phyloP scores from a whole-genome alignment of 2,113 vertebrate species.

The Dermatemys mawii region DNA sequence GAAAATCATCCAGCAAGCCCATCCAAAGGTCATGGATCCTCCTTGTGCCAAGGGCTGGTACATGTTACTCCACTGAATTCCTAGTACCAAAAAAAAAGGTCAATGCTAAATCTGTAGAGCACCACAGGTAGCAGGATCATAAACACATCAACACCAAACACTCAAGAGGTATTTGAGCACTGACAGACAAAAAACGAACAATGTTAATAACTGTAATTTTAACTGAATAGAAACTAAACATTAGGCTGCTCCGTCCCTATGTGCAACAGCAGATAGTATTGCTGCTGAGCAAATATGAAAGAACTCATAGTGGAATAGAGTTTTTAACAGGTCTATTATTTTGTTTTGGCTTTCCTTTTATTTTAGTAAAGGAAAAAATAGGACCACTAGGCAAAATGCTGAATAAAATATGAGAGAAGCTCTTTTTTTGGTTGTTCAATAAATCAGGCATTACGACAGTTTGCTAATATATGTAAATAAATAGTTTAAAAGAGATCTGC shows the following conservation, averaged over 20 bases:
- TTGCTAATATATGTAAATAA: neutral
- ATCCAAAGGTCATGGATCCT: slow-evolving; percentile 71
- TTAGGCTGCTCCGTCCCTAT: neutral
- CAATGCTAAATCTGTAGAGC: neutral
- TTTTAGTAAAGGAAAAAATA: slow-evolving; percentile 5
- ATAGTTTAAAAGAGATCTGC: neutral
- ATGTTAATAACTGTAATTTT: neutral
- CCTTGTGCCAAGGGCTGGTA: slow-evolving; percentile 50
- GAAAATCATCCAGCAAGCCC: slow-evolving; percentile 80
- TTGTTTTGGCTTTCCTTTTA: neutral
- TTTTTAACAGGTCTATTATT: neutral
- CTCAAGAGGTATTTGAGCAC: neutral
- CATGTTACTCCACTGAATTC: slow-evolving; percentile 80
- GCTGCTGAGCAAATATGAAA: neutral
- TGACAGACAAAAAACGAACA: neutral
- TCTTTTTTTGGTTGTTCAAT: neutral
- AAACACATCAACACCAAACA: neutral
- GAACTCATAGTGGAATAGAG: neutral
- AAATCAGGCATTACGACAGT: neutral
- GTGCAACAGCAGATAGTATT: slow-evolving; percentile 27
- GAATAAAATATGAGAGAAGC: neutral
- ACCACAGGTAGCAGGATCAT: neutral
- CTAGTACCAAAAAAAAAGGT: slow-evolving; percentile 60
- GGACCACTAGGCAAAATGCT: neutral
- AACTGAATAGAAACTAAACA: neutral